Evolutionary conservation across 2,797 vertebrate genomes (phyloP).

Genomic region (Sebastes steindachneri): DNA sequence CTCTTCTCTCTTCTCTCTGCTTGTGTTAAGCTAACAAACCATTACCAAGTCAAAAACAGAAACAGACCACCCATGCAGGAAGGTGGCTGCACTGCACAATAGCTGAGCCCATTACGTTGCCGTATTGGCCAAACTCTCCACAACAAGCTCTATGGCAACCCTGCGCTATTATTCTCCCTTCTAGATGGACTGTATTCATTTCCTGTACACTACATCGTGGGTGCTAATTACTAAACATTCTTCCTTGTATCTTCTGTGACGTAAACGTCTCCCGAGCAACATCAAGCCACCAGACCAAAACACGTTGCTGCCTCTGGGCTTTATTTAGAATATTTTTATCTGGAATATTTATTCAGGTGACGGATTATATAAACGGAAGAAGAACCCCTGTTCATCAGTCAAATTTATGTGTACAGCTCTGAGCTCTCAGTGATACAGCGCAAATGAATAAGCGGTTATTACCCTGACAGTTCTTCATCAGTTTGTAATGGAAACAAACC

Average conservation of each 20-base stretch:
- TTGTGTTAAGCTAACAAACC: constrained; percentile 63
- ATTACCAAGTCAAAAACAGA: constrained; percentile 43
- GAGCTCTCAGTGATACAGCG: neutral
- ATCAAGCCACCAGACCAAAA: constrained; percentile 54
- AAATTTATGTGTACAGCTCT: constrained; percentile 44
- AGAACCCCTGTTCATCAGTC: constrained; percentile 37
- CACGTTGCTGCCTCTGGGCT: constrained; percentile 45
- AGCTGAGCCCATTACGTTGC: constrained; percentile 33
- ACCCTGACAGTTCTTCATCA: constrained; percentile 7
- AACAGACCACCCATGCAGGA: constrained; percentile 54
- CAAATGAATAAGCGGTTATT: constrained; percentile 30
- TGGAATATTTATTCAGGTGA: constrained; percentile 60
- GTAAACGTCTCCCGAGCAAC: constrained; percentile 64
- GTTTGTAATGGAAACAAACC: constrained; percentile 22
- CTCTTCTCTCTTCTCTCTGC: constrained; percentile 45
- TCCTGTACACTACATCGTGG: constrained; percentile 50
- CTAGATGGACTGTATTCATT: constrained; percentile 48
- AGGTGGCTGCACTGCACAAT: constrained; percentile 36
- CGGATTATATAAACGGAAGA: constrained; percentile 51
- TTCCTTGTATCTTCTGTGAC: constrained; percentile 43
- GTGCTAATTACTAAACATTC: constrained; percentile 59
- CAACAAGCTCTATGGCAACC: constrained; percentile 72
- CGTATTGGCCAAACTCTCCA: constrained; percentile 46
- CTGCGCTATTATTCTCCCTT: constrained; percentile 37
- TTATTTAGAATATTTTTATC: constrained; percentile 70